Conservation (phyloP, 2,113 vertebrate genomes). For the Rhinopithecus roxellana region DNA sequence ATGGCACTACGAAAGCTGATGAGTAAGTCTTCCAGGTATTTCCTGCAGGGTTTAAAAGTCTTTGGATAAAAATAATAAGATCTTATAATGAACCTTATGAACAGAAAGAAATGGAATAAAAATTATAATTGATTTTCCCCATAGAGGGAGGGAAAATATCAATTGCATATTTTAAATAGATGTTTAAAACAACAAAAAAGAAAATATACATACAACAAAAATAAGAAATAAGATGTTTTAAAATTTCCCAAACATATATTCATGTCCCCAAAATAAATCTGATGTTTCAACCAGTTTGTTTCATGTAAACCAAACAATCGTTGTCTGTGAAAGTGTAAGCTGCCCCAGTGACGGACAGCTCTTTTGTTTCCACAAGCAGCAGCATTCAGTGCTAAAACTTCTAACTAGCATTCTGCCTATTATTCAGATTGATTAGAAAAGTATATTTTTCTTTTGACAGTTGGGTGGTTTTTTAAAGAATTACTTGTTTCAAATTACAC, state of each 20-base stretch:
- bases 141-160: neutral
- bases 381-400: neutral
- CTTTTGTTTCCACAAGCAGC: constrained; percentile 7
- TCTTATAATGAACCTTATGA: neutral
- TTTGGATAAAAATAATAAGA: constrained; percentile 24
- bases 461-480: constrained; percentile 28
- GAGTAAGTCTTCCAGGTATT: neutral
- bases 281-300: constrained; percentile 12
- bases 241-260: neutral
- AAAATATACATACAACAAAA: neutral
- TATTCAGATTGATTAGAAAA: constrained; percentile 50
- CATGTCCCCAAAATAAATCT: neutral
- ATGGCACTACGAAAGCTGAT: neutral
- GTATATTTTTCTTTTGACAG: constrained; percentile 31
- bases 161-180: neutral
- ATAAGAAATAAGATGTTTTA: neutral
- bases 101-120: constrained; percentile 1
- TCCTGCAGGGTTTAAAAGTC: neutral
- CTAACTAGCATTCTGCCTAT: constrained; percentile 32
- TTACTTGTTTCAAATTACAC: constrained; percentile 32
- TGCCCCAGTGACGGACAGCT: neutral
- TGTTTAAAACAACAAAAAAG: neutral
- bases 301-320: neutral
- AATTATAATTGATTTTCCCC: neutral
- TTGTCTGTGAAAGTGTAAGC: neutral